A percentile compares a stretch with the other conserved stretches of the same genome.
phyloP scores from a whole-genome alignment of 2,797 vertebrate species.

The Passerculus sandwichensis region DNA sequence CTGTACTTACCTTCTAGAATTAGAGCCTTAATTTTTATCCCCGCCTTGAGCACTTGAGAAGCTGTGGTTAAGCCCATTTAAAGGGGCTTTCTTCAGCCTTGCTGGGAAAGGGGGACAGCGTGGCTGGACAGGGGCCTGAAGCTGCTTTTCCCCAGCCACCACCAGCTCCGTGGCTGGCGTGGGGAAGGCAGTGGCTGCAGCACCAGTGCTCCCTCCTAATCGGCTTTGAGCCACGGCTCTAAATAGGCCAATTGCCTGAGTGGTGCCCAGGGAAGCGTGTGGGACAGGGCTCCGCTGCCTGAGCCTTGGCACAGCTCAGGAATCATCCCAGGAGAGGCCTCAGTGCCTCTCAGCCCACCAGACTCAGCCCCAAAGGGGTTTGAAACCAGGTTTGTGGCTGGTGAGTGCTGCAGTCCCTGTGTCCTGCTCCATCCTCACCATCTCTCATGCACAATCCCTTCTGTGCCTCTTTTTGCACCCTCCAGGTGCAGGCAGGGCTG shows the following conservation, averaged over 20 bases:
- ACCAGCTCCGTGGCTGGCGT: fast-evolving
- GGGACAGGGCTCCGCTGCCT: not conserved
- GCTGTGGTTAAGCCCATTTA: slow-evolving; percentile 56
- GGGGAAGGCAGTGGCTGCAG: not conserved
- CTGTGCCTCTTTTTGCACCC: not conserved
- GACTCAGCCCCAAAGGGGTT: not conserved
- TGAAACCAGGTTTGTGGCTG: fast-evolving
- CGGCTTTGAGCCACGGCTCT: not conserved
- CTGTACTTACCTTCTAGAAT: slow-evolving; percentile 72
- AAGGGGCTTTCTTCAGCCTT: slow-evolving; percentile 55
- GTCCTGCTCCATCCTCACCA: not conserved
- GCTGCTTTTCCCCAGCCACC: slow-evolving; percentile 3
- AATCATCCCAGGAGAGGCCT: not conserved
- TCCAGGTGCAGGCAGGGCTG: fast-evolving
- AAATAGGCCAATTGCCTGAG: slow-evolving; percentile 60
- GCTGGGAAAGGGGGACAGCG: not conserved
- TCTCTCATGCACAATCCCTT: not conserved
- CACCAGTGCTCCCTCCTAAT: slow-evolving; percentile 9
- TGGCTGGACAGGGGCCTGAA: not conserved
- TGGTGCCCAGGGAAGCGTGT: not conserved
- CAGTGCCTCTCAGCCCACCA: fast-evolving
- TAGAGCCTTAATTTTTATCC: slow-evolving; percentile 72
- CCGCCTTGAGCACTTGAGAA: slow-evolving; percentile 55
- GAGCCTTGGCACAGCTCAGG: not conserved
- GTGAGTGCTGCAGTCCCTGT: not conserved